phyloP scores from a whole-genome alignment of 2,797 vertebrate species.

The Linurgus olivaceus region DNA sequence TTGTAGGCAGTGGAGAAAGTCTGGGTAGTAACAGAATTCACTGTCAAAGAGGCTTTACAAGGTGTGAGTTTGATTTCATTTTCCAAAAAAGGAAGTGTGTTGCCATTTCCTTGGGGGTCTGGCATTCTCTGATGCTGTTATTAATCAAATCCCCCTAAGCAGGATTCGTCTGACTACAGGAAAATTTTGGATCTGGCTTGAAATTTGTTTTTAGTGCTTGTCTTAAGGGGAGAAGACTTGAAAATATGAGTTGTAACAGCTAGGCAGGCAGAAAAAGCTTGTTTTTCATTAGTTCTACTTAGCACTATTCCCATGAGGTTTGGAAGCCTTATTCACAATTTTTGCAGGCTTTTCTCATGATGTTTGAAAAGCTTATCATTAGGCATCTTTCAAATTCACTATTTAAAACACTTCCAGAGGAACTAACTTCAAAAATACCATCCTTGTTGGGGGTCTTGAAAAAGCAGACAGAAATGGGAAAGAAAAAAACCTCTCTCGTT shows the following conservation, averaged over 20 bases:
- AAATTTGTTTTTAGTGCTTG: constrained; percentile 6
- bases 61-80: not conserved
- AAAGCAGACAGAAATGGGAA: not conserved
- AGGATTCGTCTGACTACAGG: not conserved
- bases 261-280: not conserved
- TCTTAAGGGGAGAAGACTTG: constrained; percentile 9
- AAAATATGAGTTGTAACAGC: not conserved
- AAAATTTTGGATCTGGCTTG: not conserved
- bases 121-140: not conserved
- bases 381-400: constrained; percentile 12
- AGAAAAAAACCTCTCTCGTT: not conserved
- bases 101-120: not conserved
- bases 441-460: not conserved
- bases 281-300: constrained; percentile 27
- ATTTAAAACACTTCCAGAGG: not conserved
- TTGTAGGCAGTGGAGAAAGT: not conserved
- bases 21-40: not conserved
- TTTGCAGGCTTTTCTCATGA: not conserved
- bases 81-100: not conserved
- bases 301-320: not conserved
- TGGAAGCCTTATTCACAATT: not conserved
- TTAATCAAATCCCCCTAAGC: not conserved
- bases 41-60: not conserved
- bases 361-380: not conserved
- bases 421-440: not conserved